A percentile compares a stretch with the other conserved stretches of the same genome.
Evolutionary conservation across 2,797 vertebrate genomes (phyloP).

Genomic region (Notolabrus celidotus): DNA sequence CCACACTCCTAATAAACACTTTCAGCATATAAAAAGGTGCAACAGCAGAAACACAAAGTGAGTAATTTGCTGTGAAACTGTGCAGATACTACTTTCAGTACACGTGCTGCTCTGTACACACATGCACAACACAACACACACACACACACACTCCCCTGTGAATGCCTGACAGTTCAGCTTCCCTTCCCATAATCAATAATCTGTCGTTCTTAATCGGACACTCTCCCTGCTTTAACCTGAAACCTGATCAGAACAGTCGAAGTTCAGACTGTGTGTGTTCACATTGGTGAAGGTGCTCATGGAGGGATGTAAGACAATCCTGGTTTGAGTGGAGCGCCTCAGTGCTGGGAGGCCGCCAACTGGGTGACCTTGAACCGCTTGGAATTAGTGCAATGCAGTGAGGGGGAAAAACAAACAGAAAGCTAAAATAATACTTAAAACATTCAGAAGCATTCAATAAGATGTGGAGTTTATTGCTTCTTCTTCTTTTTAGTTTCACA

Average conservation of each 20-base stretch:
- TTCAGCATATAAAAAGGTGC: no score
- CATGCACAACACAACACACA: background rate
- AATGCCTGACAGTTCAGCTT: slow-evolving; percentile 38
- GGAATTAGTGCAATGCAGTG: background rate
- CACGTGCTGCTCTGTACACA: background rate
- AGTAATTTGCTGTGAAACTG: background rate
- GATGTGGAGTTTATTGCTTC: background rate
- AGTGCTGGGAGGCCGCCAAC: slow-evolving; percentile 16
- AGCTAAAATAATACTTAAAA: background rate
- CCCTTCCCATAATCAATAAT: slow-evolving; percentile 60
- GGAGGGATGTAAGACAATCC: slow-evolving; percentile 52
- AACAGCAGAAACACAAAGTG: no score
- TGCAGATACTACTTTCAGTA: background rate
- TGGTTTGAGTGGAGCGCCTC: slow-evolving; percentile 24
- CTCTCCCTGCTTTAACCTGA: slow-evolving; percentile 48
- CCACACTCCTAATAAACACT: no score
- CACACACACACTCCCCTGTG: slow-evolving; percentile 14
- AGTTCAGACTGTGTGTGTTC: slow-evolving; percentile 33
- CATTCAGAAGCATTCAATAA: background rate
- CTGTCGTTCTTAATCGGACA: slow-evolving; percentile 56
- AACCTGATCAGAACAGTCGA: slow-evolving; percentile 49
- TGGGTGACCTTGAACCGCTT: slow-evolving; percentile 40
- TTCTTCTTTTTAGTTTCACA: background rate
- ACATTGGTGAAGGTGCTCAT: slow-evolving; percentile 8
- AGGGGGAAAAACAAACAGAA: background rate